phyloP scores from a whole-genome alignment of 2,888 invertebrate species.

The Synergus laeviventris region DNA sequence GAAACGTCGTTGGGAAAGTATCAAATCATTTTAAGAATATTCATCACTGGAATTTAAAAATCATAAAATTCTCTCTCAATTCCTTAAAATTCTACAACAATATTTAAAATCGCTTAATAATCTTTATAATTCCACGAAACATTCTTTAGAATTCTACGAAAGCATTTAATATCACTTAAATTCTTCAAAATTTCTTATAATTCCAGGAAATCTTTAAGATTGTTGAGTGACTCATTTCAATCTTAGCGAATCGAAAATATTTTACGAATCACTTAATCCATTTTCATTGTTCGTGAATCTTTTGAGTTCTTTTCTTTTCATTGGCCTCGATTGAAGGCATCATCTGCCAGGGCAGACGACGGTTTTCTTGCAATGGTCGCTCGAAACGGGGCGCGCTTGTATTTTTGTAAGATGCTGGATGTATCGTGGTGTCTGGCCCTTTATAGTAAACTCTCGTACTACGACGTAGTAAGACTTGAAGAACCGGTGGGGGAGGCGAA shows the following conservation, averaged over 20 bases:
- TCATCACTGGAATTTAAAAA: too few species aligned
- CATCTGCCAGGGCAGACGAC: constrained; percentile 5
- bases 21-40: background rate
- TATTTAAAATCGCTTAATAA: too few species aligned
- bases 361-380: background rate
- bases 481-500: constrained; percentile 11
- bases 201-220: too few species aligned
- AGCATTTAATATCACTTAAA: too few species aligned
- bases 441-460: constrained; percentile 28
- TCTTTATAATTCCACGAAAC: too few species aligned
- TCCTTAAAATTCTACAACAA: too few species aligned
- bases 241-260: background rate
- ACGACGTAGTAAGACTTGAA: constrained; percentile 21
- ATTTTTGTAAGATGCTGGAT: constrained; percentile 9
- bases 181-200: too few species aligned
- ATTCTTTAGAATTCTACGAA: too few species aligned
- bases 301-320: background rate
- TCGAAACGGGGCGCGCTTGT: constrained; percentile 11
- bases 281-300: constrained; percentile 12
- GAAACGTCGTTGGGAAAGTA: constrained; percentile 1
- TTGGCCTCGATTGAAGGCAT: background rate
- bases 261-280: constrained; percentile 2
- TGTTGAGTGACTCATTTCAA: background rate
- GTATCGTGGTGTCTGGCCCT: constrained; percentile 12
- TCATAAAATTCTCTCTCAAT: too few species aligned